Percentiles rank a stretch among this genome's conserved stretches.
Conservation (phyloP, 2,113 vertebrate species). For the Chionomys nivalis region DNA sequence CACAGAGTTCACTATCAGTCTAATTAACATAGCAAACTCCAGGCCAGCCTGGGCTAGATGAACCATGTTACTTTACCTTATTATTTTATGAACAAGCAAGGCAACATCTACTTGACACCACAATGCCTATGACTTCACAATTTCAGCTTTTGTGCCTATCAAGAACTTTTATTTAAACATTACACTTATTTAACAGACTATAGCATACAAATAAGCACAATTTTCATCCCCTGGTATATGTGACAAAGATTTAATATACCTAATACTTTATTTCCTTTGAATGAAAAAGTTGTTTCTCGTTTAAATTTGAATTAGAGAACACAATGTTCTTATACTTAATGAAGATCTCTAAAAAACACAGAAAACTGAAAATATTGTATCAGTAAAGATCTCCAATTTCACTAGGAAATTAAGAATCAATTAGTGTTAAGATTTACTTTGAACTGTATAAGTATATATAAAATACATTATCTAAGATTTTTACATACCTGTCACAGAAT, state of each 20-base stretch:
- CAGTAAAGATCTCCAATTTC: slow-evolving; percentile 3
- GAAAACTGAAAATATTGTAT: background rate
- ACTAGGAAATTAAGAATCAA: slow-evolving; percentile 39
- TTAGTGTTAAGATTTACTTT: slow-evolving; percentile 3
- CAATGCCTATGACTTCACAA: background rate
- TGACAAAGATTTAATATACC: background rate
- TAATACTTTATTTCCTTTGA: slow-evolving; percentile 8
- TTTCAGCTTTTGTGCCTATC: background rate
- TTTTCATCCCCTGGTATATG: background rate
- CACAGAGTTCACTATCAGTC: background rate
- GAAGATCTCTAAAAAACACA: slow-evolving; percentile 40
- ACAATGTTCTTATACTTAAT: background rate
- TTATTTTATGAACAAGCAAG: background rate
- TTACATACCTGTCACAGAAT: slow-evolving; percentile 94
- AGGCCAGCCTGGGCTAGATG: background rate
- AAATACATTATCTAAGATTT: slow-evolving; percentile 34
- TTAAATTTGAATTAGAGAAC: slow-evolving; percentile 42
- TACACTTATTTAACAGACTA: slow-evolving; percentile 2
- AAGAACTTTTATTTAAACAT: background rate
- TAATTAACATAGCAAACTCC: background rate
- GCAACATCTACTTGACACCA: background rate
- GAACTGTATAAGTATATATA: slow-evolving; percentile 13
- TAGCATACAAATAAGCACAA: slow-evolving; percentile 48
- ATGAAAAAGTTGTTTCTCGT: background rate
- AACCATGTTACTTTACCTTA: background rate